phyloP scores from a whole-genome alignment of 2,797 vertebrate species.

The Oceanodroma leucorhoa region DNA sequence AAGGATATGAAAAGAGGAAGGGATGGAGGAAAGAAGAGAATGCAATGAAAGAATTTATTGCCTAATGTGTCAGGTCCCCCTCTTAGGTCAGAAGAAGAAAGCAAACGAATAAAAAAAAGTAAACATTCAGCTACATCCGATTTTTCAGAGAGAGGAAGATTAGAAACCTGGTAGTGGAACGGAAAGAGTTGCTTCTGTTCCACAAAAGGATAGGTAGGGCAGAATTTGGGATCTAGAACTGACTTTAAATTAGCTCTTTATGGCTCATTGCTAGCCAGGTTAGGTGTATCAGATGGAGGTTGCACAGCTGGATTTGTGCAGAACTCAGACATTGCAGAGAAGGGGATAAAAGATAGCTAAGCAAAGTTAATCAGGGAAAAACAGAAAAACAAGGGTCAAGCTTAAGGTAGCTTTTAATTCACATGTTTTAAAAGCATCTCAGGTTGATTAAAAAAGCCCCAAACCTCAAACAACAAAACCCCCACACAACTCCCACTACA shows the following conservation, averaged over 20 bases:
- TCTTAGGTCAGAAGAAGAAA: neutral
- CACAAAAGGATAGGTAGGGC: neutral
- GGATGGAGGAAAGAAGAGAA: neutral
- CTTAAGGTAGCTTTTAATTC: neutral
- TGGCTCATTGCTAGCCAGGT: neutral
- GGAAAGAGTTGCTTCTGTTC: neutral
- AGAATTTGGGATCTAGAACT: neutral
- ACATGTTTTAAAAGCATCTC: neutral
- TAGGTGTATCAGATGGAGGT: neutral
- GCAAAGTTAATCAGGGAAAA: neutral
- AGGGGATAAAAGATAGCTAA: neutral
- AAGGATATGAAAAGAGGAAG: neutral
- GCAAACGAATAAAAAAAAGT: neutral
- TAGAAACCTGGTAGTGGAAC: neutral
- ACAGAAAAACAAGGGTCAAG: neutral
- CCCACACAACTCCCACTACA: neutral
- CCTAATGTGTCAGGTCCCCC: neutral
- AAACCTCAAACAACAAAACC: neutral
- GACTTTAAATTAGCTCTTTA: neutral
- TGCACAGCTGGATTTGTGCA: neutral
- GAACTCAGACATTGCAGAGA: neutral
- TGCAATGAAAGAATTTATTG: neutral
- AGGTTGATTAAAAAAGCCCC: neutral
- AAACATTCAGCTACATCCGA: neutral
- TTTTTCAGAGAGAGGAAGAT: neutral